A percentile compares a stretch with the other conserved stretches of the same genome.
Conservation (phyloP, 2,888 invertebrate species). For the Caenorhabditis panamensis region DNA sequence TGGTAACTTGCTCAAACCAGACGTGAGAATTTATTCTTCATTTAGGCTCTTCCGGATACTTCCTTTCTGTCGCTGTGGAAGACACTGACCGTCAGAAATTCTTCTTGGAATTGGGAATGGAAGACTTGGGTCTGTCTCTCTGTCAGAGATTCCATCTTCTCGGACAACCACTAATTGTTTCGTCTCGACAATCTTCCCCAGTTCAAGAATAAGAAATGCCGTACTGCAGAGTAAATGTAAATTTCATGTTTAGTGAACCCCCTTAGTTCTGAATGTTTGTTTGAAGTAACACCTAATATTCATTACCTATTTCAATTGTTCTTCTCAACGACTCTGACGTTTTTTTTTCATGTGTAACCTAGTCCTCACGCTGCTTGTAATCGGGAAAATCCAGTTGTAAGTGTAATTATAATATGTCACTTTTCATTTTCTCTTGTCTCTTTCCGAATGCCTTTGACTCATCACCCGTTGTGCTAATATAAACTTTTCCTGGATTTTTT, state of each 20-base stretch:
- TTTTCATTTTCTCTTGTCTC: not conserved
- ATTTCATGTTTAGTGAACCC: not conserved
- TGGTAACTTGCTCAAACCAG: constrained; percentile 50
- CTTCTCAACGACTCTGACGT: constrained; percentile 5
- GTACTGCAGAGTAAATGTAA: not conserved
- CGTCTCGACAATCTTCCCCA: constrained; percentile 21
- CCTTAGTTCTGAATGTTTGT: constrained; percentile 4
- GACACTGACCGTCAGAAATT: constrained; percentile 67
- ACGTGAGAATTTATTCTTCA: not conserved
- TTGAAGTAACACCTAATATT: not conserved
- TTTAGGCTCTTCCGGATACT: constrained; percentile 71
- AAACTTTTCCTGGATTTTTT: too few relatives aligned
- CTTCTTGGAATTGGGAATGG: constrained; percentile 68
- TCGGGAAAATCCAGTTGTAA: not conserved
- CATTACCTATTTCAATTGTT: not conserved
- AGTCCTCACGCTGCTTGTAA: not conserved
- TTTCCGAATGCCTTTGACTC: not conserved
- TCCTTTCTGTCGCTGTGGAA: constrained; percentile 58
- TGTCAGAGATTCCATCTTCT: constrained; percentile 42
- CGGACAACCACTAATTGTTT: constrained; percentile 19
- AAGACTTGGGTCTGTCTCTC: constrained; percentile 44
- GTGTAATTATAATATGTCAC: too few relatives aligned
- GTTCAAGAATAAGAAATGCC: constrained; percentile 1
- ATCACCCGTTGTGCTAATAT: not conserved
- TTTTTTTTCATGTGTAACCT: constrained; percentile 2